A percentile compares a stretch with the other conserved stretches of the same genome.
These are phyloP conservation scores for Enteromius treurensis DNA, from an alignment of 2,797 vertebrate genomes.

Conservation along the genomic window DNA sequence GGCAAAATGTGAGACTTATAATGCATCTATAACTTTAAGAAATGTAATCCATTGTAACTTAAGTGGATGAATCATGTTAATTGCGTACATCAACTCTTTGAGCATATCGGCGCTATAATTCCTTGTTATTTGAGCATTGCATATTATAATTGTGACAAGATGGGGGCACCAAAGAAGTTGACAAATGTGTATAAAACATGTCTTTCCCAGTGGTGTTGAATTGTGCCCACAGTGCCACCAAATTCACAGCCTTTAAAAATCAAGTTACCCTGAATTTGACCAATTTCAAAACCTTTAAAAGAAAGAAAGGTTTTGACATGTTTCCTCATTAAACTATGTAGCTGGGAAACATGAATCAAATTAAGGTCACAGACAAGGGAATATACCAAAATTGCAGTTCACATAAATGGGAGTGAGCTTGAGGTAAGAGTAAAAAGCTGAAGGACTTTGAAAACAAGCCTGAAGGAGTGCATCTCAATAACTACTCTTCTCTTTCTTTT, in stretches of 20 bases:
- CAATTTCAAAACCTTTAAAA: not conserved
- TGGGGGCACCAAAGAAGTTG: not conserved
- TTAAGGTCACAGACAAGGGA: not conserved
- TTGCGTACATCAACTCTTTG: not conserved
- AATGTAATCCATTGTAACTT: too few relatives aligned
- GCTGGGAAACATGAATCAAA: not conserved
- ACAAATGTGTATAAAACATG: constrained; percentile 19
- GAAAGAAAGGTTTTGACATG: not conserved
- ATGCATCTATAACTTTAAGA: too few relatives aligned
- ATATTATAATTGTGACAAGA: not conserved
- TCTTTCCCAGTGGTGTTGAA: not conserved
- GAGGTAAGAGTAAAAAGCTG: not conserved
- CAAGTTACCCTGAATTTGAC: not conserved
- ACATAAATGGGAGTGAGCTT: not conserved
- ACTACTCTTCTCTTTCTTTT: constrained; percentile 36
- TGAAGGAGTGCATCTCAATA: constrained; percentile 26
- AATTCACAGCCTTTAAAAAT: not conserved
- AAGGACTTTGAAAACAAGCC: constrained; percentile 6
- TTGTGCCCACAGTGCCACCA: not conserved
- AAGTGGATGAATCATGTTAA: too few relatives aligned
- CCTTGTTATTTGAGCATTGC: not conserved
- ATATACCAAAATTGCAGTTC: constrained; percentile 5
- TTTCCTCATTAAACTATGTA: not conserved
- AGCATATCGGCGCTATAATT: not conserved
- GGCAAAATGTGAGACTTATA: too few relatives aligned